Conservation (phyloP, 2,888 invertebrate genomes). For the Trichogramma evanescens region DNA sequence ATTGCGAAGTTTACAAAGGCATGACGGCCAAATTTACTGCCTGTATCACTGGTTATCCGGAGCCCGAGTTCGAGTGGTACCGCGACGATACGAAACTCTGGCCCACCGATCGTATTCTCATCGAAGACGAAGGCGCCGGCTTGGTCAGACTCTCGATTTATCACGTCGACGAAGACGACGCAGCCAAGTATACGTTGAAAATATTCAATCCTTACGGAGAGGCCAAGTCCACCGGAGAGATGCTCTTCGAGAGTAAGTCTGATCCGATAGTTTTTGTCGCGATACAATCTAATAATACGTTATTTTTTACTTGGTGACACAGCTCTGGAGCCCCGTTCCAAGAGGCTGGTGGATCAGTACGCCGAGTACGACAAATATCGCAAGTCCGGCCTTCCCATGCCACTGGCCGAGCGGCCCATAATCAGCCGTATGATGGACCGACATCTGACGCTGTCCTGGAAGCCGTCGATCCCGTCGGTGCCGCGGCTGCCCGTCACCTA, state of each 20-base stretch:
- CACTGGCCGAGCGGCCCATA: constrained; percentile 82
- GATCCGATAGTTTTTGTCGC: not conserved
- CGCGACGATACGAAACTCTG: constrained; percentile 71
- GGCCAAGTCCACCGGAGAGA: constrained; percentile 69
- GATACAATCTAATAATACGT: not conserved
- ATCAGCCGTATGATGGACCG: constrained; percentile 89
- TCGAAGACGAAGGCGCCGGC: constrained; percentile 78
- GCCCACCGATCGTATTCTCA: constrained; percentile 73
- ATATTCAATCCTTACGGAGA: constrained; percentile 81
- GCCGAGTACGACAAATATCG: constrained; percentile 77
- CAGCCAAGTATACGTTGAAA: constrained; percentile 76
- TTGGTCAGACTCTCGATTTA: constrained; percentile 74
- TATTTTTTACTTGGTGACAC: constrained; percentile 12
- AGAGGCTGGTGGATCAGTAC: constrained; percentile 70
- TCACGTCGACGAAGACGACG: constrained; percentile 71
- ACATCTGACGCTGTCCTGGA: constrained; percentile 85
- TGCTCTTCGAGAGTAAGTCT: constrained; percentile 71
- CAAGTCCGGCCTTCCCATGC: constrained; percentile 77
- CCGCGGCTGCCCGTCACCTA: constrained; percentile 88
- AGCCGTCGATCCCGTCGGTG: constrained; percentile 81
- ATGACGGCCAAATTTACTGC: constrained; percentile 92
- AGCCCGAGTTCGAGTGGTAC: constrained; percentile 83
- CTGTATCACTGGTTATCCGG: constrained; percentile 79
- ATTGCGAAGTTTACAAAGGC: constrained; percentile 77
- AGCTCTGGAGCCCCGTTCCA: constrained; percentile 63